phyloP scores from a whole-genome alignment of 1,140 invertebrate genomes.

The Macrobrachium rosenbergii region DNA sequence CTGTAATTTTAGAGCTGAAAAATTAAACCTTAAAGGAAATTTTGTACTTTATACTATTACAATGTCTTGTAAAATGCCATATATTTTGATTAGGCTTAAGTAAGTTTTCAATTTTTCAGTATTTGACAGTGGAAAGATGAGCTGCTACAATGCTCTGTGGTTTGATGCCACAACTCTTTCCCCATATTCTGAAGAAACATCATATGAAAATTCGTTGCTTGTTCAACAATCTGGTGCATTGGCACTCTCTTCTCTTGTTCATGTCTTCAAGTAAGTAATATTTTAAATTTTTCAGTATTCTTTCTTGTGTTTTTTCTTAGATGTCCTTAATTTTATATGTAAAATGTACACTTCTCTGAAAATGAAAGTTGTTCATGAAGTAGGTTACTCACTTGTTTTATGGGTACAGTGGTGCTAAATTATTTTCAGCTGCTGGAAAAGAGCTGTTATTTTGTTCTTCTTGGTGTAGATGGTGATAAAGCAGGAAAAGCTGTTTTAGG shows the following conservation, averaged over 20 bases:
- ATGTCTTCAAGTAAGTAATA: slow-evolving; percentile 74
- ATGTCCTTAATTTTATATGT: not conserved
- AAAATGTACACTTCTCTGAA: not conserved
- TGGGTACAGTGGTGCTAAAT: not conserved
- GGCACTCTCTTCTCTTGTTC: slow-evolving; percentile 86
- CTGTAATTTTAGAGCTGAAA: slow-evolving; percentile 35
- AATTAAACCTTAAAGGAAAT: too few species aligned
- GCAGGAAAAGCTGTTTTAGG: too few species aligned
- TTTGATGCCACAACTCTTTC: slow-evolving; percentile 88
- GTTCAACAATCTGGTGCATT: slow-evolving; percentile 82
- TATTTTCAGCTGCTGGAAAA: not conserved
- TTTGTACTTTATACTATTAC: too few species aligned
- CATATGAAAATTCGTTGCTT: slow-evolving; percentile 87
- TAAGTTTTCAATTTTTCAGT: slow-evolving; percentile 68
- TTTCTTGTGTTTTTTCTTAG: not conserved
- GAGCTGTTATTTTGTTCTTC: not conserved
- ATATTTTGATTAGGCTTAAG: too few species aligned
- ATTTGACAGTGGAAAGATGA: slow-evolving; percentile 68
- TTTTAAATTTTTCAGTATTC: not conserved
- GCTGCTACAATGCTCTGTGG: slow-evolving; percentile 89
- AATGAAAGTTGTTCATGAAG: not conserved
- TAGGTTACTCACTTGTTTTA: not conserved
- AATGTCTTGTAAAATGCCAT: too few species aligned
- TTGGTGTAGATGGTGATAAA: not conserved
- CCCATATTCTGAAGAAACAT: slow-evolving; percentile 88